Conservation (phyloP, 1,140 invertebrate genomes). For the Tribolium madens region DNA sequence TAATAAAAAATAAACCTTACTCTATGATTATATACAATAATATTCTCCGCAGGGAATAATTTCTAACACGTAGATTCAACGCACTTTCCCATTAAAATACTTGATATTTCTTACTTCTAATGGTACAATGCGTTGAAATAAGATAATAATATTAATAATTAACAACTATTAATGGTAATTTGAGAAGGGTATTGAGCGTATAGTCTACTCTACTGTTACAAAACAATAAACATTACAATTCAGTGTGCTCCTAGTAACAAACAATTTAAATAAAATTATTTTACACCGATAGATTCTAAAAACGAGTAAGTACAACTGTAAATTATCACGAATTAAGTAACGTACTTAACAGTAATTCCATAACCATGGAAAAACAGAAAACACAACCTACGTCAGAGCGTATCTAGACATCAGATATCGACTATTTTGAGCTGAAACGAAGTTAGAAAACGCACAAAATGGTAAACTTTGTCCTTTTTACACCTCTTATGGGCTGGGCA, state of each 20-base stretch:
- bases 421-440: not conserved
- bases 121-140: not conserved
- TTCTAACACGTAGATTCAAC: conserved; percentile 36
- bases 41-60: conserved; percentile 39
- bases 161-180: conserved; percentile 44
- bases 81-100: conserved; percentile 7
- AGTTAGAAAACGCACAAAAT: not conserved
- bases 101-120: conserved; percentile 1
- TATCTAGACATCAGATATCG: not conserved
- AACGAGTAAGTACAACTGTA: not conserved
- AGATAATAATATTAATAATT: conserved; percentile 5
- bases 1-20: conserved; percentile 46
- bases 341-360: not conserved
- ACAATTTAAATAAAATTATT: not conserved
- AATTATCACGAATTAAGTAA: not conserved
- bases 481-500: conserved; percentile 64
- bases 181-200: conserved; percentile 34
- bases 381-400: not conserved
- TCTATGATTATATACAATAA: conserved; percentile 44
- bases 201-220: not conserved
- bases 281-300: not conserved
- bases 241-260: not conserved
- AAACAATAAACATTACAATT: conserved; percentile 11
- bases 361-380: not conserved
- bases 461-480: not conserved